These are phyloP conservation scores for Catharus bicknelli DNA, from an alignment of 2,113 vertebrate species.

Conservation along the genomic window DNA sequence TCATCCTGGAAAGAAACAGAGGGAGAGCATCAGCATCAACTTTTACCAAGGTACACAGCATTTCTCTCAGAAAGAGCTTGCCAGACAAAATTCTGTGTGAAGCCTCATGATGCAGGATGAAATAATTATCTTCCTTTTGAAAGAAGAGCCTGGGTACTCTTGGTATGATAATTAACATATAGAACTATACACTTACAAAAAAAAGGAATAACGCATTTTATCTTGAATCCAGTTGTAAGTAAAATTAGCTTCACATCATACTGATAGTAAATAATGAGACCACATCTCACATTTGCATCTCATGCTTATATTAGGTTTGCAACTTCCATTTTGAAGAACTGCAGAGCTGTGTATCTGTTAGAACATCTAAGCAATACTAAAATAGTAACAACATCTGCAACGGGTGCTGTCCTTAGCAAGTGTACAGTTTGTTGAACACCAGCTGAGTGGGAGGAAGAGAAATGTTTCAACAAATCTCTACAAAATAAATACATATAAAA, in stretches of 20 bases:
- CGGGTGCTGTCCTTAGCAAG: background rate
- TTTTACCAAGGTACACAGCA: background rate
- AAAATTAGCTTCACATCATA: background rate
- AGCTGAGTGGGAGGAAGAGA: conserved; percentile 51
- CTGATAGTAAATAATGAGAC: background rate
- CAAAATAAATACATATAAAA: conserved; percentile 35
- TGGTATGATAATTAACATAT: background rate
- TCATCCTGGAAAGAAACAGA: conserved; percentile 79
- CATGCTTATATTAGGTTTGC: background rate
- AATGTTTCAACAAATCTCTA: conserved; percentile 29
- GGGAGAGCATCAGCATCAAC: background rate
- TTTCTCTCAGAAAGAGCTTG: background rate
- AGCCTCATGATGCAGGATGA: background rate
- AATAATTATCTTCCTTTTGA: conserved; percentile 2
- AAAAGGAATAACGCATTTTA: background rate
- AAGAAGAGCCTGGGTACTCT: background rate
- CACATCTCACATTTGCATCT: background rate
- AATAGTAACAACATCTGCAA: conserved; percentile 63
- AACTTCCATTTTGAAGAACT: conserved; percentile 14
- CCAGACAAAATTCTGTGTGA: background rate
- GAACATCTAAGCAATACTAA: conserved; percentile 6
- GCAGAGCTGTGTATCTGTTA: conserved; percentile 5
- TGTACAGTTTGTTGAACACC: conserved; percentile 26
- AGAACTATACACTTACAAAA: background rate
- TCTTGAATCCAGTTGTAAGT: background rate